Conservation (phyloP, 2,113 vertebrate genomes). For the Petrocephalus microphthalmus region DNA sequence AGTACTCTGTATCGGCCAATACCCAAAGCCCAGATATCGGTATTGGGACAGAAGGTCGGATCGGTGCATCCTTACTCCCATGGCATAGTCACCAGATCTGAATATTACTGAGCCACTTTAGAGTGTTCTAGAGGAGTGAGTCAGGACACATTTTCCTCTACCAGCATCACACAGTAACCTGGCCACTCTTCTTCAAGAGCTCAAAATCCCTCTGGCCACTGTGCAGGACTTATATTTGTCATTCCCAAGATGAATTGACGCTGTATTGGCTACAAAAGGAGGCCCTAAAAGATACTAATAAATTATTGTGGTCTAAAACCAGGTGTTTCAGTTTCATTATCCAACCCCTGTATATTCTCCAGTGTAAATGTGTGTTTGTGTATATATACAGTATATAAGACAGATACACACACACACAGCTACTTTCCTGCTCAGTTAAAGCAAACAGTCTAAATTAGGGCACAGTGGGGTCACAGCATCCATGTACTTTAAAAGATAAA, state of each 20-base stretch:
- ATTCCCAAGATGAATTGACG: background rate
- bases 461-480: background rate
- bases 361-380: background rate
- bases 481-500: background rate
- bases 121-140: background rate
- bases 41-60: background rate
- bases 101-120: too few relatives aligned
- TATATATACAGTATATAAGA: background rate
- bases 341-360: background rate
- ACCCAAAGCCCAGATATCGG: too few relatives aligned
- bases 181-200: background rate
- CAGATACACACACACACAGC: background rate
- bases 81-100: too few relatives aligned
- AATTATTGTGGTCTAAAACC: background rate
- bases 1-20: too few relatives aligned
- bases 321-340: background rate
- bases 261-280: background rate
- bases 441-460: background rate
- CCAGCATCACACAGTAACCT: background rate
- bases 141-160: background rate
- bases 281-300: background rate
- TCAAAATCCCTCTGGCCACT: background rate
- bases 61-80: too few relatives aligned
- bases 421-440: background rate
- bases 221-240: background rate